phyloP scores from a whole-genome alignment of 2,888 invertebrate genomes.

The Brachyptera risi region DNA sequence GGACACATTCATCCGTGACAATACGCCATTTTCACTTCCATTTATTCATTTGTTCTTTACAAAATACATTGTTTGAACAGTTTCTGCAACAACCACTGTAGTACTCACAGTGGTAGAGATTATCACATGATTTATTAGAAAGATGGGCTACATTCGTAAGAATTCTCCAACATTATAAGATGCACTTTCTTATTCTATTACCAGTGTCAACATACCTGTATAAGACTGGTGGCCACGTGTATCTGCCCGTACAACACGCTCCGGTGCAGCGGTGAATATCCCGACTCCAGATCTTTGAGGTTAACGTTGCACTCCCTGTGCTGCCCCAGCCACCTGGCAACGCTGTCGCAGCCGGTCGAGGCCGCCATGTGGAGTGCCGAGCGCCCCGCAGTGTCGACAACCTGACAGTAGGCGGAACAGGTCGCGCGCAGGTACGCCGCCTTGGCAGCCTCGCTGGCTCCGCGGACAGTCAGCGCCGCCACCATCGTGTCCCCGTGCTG shows the following conservation, averaged over 20 bases:
- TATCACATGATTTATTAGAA: no score
- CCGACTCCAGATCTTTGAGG: constrained; percentile 64
- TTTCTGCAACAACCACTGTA: no score
- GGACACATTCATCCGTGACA: no score
- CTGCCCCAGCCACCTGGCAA: constrained; percentile 71
- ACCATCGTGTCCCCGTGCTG: constrained; percentile 57
- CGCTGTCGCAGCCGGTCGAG: constrained; percentile 62
- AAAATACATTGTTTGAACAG: no score
- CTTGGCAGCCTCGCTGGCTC: constrained; percentile 55
- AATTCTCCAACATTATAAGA: no score
- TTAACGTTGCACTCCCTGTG: constrained; percentile 59
- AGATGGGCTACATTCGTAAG: no score
- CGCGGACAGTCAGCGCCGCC: constrained; percentile 61
- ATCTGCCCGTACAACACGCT: constrained; percentile 81
- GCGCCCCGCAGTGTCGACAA: constrained; percentile 61
- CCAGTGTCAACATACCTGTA: constrained; percentile 56
- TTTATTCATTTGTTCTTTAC: no score
- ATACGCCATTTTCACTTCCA: no score
- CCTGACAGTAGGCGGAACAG: constrained; percentile 58
- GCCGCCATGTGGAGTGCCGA: constrained; percentile 75
- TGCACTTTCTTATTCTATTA: no score
- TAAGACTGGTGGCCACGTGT: constrained; percentile 63
- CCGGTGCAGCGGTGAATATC: constrained; percentile 76
- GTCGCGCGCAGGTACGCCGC: constrained; percentile 55
- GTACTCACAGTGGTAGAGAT: no score